Base-by-base conservation (phyloP, 2,113 vertebrate genomes). In the Halcyon senegalensis region DNA sequence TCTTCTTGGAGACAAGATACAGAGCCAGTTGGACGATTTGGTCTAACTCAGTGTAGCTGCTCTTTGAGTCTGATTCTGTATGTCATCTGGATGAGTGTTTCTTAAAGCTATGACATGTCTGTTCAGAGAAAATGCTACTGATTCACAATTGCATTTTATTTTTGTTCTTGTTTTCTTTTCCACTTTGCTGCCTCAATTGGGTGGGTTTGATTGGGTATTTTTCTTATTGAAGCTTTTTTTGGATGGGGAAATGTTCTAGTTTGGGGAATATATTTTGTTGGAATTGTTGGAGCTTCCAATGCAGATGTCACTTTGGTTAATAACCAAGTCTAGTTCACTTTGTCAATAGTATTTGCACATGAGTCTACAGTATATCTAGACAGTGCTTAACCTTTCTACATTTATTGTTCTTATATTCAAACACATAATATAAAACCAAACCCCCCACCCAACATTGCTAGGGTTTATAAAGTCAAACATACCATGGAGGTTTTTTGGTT, bases 401-500 rank as follows among this genome's bases (percentile, higher is more conserved):
- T 62, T 64, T 79, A 18, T 64, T 84, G 30, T 27, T 79, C 10
- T 88, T 11, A 5, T 41, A 7, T 41, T 18, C 8, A 66, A 78
- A 13, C 5, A 24, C 6, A 33, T 6, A 59, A 3, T 16, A 33
- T 24, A 60, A 91, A 86, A 27, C 16, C 35, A 43, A 84, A 66
- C 5, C 8, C 17, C 13, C 5, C 5, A 58, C 21, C 4, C 19
- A 59, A 6, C 20, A 30, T 31, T 13, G 1, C 18, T 24, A 28
- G 41, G 8, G 6, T 63, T 94, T 73, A 27, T 43, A 6, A 76
- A 76, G 13, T 69, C 35, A 83, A 64, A 66, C 13, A 27, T 31
- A 21, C 2, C 0, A 0, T 20, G 10, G 0, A 4, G 2, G 23
- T 27, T 7, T 28, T 51, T 46, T 46, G 11, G 3, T 10, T 31